Evolutionary conservation across 1,140 invertebrate species (phyloP).

Genomic region (Bemisia tabaci): DNA sequence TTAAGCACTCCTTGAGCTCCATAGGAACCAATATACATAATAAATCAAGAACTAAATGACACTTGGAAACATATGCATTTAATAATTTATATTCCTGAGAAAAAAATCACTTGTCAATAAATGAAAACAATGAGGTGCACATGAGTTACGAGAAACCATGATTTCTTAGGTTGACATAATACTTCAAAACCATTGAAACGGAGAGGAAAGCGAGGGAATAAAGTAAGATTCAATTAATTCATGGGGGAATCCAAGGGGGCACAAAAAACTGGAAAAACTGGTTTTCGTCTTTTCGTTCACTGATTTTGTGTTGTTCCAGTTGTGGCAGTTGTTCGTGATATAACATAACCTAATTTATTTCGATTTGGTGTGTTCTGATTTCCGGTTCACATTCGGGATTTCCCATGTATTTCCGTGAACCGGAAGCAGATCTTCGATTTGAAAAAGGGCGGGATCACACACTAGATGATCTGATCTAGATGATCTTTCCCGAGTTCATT

Average conservation of each 20-base stretch:
- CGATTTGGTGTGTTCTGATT: too few relatives aligned
- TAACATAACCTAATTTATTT: too few relatives aligned
- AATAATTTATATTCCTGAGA: background rate
- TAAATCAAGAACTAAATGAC: background rate
- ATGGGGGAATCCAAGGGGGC: background rate
- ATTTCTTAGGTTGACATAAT: background rate
- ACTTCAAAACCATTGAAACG: background rate
- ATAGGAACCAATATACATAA: constrained; percentile 20
- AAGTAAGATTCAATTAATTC: background rate
- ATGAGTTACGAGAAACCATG: background rate
- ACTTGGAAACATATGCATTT: background rate
- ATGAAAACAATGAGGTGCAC: background rate
- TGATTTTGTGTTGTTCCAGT: too few relatives aligned
- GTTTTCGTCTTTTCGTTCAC: too few relatives aligned
- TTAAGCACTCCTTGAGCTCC: constrained; percentile 31
- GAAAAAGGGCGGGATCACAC: too few relatives aligned
- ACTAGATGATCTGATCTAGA: too few relatives aligned
- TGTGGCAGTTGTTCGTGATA: too few relatives aligned
- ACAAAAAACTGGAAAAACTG: background rate
- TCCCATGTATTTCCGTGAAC: too few relatives aligned
- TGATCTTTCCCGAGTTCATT: too few relatives aligned
- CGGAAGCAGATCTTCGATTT: too few relatives aligned
- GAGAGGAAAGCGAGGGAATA: background rate
- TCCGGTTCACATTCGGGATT: too few relatives aligned
- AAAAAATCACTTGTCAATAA: background rate